phyloP scores from a whole-genome alignment of 1,140 invertebrate genomes.

The Cydia splendana region DNA sequence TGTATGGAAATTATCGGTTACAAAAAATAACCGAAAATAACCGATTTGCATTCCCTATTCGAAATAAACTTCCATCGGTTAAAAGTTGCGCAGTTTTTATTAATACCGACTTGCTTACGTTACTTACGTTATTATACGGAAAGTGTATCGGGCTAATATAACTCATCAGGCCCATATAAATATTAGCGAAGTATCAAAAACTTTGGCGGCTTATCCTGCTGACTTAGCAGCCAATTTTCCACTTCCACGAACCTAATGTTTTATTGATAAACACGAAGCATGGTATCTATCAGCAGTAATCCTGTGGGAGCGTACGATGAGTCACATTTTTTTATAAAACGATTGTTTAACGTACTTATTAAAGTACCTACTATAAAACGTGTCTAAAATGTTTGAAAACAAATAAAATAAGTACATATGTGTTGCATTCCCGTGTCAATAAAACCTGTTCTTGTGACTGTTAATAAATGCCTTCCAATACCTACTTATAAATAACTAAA shows the following conservation, averaged over 20 bases:
- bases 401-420: too few relatives aligned
- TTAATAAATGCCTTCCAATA: too few relatives aligned
- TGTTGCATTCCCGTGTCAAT: too few relatives aligned
- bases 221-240: conserved; percentile 32
- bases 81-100: conserved; percentile 1
- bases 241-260: conserved; percentile 28
- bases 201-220: conserved; percentile 20
- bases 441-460: too few relatives aligned
- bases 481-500: too few relatives aligned
- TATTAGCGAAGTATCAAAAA: conserved; percentile 25
- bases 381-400: too few relatives aligned
- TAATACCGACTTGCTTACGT: conserved; percentile 21
- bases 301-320: neutral
- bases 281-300: conserved; percentile 21
- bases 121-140: neutral
- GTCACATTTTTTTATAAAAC: neutral
- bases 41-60: neutral
- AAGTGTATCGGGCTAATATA: neutral
- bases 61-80: neutral
- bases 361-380: neutral
- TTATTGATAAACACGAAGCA: conserved; percentile 12
- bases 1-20: too few relatives aligned
- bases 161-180: conserved; percentile 15
- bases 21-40: too few relatives aligned
- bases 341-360: neutral